phyloP scores from a whole-genome alignment of 2,888 invertebrate genomes.

The Hoplodrina blanda region DNA sequence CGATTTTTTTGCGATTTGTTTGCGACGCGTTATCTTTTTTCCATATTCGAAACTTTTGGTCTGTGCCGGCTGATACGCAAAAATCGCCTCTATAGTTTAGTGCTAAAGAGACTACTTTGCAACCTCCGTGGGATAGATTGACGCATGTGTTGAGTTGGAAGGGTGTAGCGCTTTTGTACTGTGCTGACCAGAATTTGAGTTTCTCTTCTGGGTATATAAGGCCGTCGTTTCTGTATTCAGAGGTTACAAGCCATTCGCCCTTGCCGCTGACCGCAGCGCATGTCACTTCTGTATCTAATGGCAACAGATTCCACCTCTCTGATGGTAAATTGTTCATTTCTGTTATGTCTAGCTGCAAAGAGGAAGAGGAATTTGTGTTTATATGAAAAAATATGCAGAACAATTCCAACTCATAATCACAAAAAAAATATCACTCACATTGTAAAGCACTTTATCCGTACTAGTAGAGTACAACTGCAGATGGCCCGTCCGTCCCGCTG shows the following conservation, averaged over 20 bases:
- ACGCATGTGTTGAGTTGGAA: constrained; percentile 84
- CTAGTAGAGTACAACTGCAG: constrained; percentile 84
- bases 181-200: constrained; percentile 83
- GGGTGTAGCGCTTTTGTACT: constrained; percentile 70
- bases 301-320: constrained; percentile 82
- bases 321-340: constrained; percentile 83
- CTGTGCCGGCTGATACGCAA: constrained; percentile 86
- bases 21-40: constrained; percentile 71
- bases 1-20: constrained; percentile 64
- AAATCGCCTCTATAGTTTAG: constrained; percentile 80
- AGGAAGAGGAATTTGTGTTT: constrained; percentile 1
- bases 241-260: constrained; percentile 84
- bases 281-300: constrained; percentile 85
- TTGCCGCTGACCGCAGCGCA: constrained; percentile 83
- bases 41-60: constrained; percentile 87
- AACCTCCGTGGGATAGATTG: constrained; percentile 85
- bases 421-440: constrained; percentile 74
- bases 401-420: no score
- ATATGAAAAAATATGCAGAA: not conserved
- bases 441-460: constrained; percentile 85
- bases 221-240: constrained; percentile 86
- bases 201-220: constrained; percentile 83
- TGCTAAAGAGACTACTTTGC: constrained; percentile 80
- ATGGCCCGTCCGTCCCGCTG: constrained; percentile 85
- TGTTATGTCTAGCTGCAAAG: constrained; percentile 86